A percentile compares a stretch with the other conserved stretches of the same genome.
These are phyloP conservation scores for Helarctos malayanus DNA, from an alignment of 2,797 vertebrate species.

Conservation along the genomic window DNA sequence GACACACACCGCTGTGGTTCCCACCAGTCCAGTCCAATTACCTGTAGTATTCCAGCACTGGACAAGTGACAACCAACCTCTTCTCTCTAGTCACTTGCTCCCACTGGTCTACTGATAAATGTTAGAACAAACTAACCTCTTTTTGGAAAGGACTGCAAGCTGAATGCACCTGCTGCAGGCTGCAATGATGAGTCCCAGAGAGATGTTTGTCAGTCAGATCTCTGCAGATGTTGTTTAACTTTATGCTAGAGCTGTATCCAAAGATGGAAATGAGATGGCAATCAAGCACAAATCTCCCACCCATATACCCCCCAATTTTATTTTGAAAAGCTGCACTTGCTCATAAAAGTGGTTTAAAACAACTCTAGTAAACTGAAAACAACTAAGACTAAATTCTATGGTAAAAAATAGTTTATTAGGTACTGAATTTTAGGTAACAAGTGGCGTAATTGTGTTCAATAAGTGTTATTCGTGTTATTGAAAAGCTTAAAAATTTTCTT, in stretches of 20 bases:
- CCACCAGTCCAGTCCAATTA: slow-evolving; percentile 91
- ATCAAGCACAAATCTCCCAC: slow-evolving; percentile 74
- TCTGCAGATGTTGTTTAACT: slow-evolving; percentile 88
- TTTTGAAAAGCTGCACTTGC: slow-evolving; percentile 80
- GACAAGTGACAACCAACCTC: slow-evolving; percentile 87
- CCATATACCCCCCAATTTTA: slow-evolving; percentile 51
- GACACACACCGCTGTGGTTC: slow-evolving; percentile 86
- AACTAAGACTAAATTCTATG: slow-evolving; percentile 60
- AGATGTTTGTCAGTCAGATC: slow-evolving; percentile 86
- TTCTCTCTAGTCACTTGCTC: slow-evolving; percentile 84
- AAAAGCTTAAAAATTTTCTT: slow-evolving; percentile 40
- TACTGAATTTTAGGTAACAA: slow-evolving; percentile 66
- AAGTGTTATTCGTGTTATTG: slow-evolving; percentile 1
- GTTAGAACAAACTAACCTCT: slow-evolving; percentile 85
- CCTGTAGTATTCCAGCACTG: slow-evolving; percentile 90
- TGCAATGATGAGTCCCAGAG: slow-evolving; percentile 84
- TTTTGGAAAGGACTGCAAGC: slow-evolving; percentile 81
- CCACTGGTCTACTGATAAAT: slow-evolving; percentile 82
- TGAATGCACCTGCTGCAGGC: slow-evolving; percentile 86
- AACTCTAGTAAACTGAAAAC: slow-evolving; percentile 68
- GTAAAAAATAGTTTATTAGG: slow-evolving; percentile 55
- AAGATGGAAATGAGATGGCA: slow-evolving; percentile 86
- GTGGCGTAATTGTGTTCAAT: neutral
- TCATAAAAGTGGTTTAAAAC: slow-evolving; percentile 76
- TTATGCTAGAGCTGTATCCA: slow-evolving; percentile 83